These are phyloP conservation scores for Paramormyrops hopkinsi DNA, from an alignment of 2,797 vertebrate genomes.

Conservation along the genomic window DNA sequence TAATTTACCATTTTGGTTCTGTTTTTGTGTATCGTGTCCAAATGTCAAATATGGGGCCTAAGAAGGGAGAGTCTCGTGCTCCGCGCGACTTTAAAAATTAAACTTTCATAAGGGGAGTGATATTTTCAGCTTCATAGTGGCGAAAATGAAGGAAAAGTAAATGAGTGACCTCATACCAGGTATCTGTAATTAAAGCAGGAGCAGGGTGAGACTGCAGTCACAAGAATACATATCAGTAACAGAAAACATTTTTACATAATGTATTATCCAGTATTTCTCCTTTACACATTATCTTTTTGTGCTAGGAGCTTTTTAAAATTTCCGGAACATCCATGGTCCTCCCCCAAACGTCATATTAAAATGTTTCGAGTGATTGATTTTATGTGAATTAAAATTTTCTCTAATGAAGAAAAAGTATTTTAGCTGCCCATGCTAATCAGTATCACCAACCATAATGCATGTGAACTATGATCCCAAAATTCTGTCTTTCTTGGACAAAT, in stretches of 20 bases:
- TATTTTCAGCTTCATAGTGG: background rate
- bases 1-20: conserved; percentile 39
- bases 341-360: background rate
- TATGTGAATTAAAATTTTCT: background rate
- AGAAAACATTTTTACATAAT: background rate
- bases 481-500: background rate
- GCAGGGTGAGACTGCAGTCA: background rate
- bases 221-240: background rate
- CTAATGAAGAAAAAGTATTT: background rate
- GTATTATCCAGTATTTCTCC: background rate
- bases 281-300: background rate
- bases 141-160: background rate
- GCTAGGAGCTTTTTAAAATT: background rate
- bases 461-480: background rate
- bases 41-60: conserved; percentile 27
- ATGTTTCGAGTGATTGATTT: background rate
- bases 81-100: background rate
- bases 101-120: background rate
- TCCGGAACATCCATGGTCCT: background rate
- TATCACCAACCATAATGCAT: background rate
- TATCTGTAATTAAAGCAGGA: background rate
- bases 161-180: background rate
- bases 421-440: background rate
- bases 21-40: conserved; percentile 42
- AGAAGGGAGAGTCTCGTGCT: background rate